A percentile compares a stretch with the other conserved stretches of the same genome.
phyloP scores from a whole-genome alignment of 2,113 vertebrate species.

The Phocoena sinus region DNA sequence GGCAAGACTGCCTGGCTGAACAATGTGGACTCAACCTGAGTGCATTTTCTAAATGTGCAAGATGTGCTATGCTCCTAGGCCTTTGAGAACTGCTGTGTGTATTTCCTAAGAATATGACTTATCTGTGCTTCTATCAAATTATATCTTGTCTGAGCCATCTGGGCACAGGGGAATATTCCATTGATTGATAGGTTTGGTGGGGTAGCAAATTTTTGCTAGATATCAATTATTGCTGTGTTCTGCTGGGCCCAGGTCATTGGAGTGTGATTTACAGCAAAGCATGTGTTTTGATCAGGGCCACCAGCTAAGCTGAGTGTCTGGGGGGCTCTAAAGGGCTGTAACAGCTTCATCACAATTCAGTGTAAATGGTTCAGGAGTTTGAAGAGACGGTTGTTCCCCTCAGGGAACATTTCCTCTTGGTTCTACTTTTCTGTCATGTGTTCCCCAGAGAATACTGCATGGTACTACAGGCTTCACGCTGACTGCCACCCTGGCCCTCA shows the following conservation, averaged over 20 bases:
- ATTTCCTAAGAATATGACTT: background rate
- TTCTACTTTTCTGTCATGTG: background rate
- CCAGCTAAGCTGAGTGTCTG: background rate
- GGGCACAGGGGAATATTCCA: constrained; percentile 36
- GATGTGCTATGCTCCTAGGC: background rate
- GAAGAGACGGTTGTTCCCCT: background rate
- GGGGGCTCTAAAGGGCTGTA: background rate
- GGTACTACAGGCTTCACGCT: fast-evolving
- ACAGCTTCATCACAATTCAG: background rate
- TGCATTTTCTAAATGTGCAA: background rate
- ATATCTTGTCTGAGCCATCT: background rate
- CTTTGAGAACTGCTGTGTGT: background rate
- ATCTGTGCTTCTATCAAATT: background rate
- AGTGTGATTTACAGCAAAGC: background rate
- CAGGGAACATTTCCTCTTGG: background rate
- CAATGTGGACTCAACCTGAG: background rate
- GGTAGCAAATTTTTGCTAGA: background rate
- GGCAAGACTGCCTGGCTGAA: background rate
- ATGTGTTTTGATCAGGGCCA: background rate
- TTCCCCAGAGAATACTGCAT: background rate
- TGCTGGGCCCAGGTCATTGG: background rate
- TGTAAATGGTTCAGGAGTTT: background rate
- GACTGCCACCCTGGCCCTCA: background rate
- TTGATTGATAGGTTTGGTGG: background rate
- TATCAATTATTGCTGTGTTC: constrained; percentile 5